Evolutionary conservation across 92 coral and sea anemone species (phyloP).

Genomic region (Muricea muricata): DNA sequence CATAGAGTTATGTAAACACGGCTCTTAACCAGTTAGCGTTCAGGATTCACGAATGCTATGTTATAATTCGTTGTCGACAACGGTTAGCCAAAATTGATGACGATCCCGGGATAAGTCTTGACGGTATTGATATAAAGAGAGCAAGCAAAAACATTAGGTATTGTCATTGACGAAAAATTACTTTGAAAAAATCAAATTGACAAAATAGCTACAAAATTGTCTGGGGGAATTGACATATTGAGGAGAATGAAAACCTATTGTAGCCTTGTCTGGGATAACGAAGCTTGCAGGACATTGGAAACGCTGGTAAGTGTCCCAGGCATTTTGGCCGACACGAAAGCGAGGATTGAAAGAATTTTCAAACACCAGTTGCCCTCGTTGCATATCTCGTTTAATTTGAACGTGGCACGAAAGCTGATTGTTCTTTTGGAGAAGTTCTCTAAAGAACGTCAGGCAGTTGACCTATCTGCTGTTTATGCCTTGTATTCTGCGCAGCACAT

Average conservation of each 20-base stretch:
- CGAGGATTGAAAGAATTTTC: neutral
- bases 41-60: too few species aligned
- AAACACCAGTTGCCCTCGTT: constrained; percentile 1
- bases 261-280: too few species aligned
- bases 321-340: constrained; percentile 1
- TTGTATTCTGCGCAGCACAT: neutral
- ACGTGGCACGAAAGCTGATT: neutral
- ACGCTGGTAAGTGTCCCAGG: neutral
- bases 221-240: neutral
- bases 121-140: neutral
- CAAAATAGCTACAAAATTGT: neutral
- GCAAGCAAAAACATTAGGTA: neutral
- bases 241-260: neutral
- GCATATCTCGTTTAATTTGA: neutral
- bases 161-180: neutral
- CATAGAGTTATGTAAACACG: too few species aligned
- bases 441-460: constrained; percentile 9
- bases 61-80: constrained; percentile 3
- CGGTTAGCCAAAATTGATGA: neutral
- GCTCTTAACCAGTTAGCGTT: too few species aligned
- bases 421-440: constrained; percentile 9
- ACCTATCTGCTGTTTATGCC: constrained; percentile 1
- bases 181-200: neutral
- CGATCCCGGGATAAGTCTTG: neutral
- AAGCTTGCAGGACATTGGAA: neutral